Evolutionary conservation across 92 coral and sea anemone genomes (phyloP).

Genomic region (Paragorgia papillata): DNA sequence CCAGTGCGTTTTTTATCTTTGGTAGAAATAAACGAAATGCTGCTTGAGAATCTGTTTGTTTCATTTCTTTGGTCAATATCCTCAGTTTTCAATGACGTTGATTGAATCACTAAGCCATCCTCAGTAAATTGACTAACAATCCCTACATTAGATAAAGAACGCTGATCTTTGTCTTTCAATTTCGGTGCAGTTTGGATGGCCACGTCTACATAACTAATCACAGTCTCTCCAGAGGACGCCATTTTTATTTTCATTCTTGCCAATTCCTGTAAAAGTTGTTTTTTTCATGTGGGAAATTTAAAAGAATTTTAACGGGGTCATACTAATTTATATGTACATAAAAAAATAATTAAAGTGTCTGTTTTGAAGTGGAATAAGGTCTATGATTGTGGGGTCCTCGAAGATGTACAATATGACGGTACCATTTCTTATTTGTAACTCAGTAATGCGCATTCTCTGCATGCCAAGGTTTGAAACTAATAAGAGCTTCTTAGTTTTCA

Average conservation of each 20-base stretch:
- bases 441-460: too few relatives aligned
- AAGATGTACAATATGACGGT: too few relatives aligned
- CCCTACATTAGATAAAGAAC: not conserved
- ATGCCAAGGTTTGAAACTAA: too few relatives aligned
- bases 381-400: too few relatives aligned
- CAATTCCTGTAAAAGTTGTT: conserved; percentile 14
- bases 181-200: conserved; percentile 5
- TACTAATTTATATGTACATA: too few relatives aligned
- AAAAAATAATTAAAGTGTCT: too few relatives aligned
- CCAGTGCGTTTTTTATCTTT: not conserved
- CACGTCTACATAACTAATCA: conserved; percentile 2
- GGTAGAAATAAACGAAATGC: not conserved
- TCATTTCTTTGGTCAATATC: not conserved
- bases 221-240: conserved; percentile 13
- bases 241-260: conserved; percentile 24
- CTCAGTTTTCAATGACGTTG: not conserved
- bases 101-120: not conserved
- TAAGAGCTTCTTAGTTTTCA: too few relatives aligned
- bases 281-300: not conserved
- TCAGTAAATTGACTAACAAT: not conserved
- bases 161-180: not conserved
- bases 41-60: not conserved
- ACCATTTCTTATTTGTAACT: too few relatives aligned
- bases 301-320: too few relatives aligned
- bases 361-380: too few relatives aligned